phyloP scores from a whole-genome alignment of 2,888 invertebrate genomes.

The Glyphotaelius pellucidus region DNA sequence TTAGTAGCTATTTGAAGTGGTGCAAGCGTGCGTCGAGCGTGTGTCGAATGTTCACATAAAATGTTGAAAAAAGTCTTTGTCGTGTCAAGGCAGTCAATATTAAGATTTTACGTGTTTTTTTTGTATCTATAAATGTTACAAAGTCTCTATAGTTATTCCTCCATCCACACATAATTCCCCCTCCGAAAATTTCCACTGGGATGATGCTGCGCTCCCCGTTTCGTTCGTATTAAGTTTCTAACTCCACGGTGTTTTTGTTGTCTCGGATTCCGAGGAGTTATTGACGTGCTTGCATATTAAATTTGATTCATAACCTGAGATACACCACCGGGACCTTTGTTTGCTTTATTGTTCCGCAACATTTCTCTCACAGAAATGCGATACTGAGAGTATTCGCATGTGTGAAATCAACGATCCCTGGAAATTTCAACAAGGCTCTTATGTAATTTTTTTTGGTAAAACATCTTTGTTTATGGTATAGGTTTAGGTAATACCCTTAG shows the following conservation, averaged over 20 bases:
- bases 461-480: background rate
- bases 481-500: no score
- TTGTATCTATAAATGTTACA: background rate
- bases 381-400: background rate
- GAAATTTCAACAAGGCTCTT: background rate
- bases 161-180: background rate
- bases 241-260: constrained; percentile 33
- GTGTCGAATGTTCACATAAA: background rate
- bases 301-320: constrained; percentile 47
- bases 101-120: no score
- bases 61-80: background rate
- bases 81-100: background rate
- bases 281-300: constrained; percentile 44
- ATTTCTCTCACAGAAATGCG: constrained; percentile 20
- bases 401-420: background rate
- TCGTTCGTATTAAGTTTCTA: constrained; percentile 42
- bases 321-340: constrained; percentile 6
- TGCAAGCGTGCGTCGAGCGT: no score
- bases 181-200: background rate
- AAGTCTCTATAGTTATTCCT: background rate
- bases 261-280: constrained; percentile 49
- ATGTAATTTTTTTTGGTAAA: background rate
- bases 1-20: no score
- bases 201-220: constrained; percentile 18
- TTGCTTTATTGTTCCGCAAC: background rate